phyloP scores from a whole-genome alignment of 2,797 vertebrate species.

The Chrysolophus pictus region DNA sequence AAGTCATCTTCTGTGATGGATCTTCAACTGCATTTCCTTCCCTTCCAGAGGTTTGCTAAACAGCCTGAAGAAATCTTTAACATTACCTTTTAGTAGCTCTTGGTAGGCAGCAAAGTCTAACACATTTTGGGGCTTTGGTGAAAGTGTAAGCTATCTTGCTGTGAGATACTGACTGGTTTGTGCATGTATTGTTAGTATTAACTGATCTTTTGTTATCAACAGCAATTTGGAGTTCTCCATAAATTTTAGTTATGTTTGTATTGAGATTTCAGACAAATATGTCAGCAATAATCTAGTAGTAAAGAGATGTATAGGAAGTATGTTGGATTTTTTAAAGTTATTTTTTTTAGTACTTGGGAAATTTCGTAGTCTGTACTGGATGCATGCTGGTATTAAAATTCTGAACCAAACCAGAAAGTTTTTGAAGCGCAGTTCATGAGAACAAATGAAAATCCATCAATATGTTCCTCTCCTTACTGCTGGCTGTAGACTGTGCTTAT shows the following conservation, averaged over 20 bases:
- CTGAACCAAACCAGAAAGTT: not conserved
- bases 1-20: not conserved
- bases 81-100: not conserved
- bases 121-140: not conserved
- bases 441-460: not conserved
- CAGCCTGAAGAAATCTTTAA: not conserved
- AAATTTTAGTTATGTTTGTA: not conserved
- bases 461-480: not conserved
- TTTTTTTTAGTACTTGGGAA: not conserved
- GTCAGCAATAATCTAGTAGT: not conserved
- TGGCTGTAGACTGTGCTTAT: not conserved
- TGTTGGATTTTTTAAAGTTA: not conserved
- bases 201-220: not conserved
- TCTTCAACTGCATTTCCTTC: not conserved
- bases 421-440: not conserved
- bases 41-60: not conserved
- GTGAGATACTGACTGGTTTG: not conserved
- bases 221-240: not conserved
- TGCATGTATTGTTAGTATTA: not conserved
- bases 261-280: not conserved
- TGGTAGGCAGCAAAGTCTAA: not conserved
- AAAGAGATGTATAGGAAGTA: not conserved
- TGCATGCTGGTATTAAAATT: not conserved
- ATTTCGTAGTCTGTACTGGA: not conserved
- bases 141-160: not conserved